Percentiles rank a stretch among this genome's conserved stretches.
Conservation (phyloP, 2,113 vertebrate genomes). For the Ictalurus furcatus region DNA sequence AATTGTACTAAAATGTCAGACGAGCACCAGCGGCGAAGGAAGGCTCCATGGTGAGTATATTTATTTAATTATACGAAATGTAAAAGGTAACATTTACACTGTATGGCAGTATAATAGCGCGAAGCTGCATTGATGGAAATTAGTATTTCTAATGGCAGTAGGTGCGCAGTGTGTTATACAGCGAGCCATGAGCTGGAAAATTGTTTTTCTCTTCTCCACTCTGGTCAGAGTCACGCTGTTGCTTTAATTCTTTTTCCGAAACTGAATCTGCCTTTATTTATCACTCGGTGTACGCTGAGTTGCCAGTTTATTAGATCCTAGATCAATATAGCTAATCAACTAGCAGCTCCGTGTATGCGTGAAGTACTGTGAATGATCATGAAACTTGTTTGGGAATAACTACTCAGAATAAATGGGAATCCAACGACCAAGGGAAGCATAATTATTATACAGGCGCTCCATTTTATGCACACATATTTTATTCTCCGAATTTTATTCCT, state of each 20-base stretch:
- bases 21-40: not conserved
- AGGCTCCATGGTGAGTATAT: not conserved
- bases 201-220: slow-evolving; percentile 7
- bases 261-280: slow-evolving; percentile 19
- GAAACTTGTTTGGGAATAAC: not conserved
- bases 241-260: not conserved
- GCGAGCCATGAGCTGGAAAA: slow-evolving; percentile 20
- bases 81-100: not conserved
- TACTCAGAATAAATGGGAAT: not conserved
- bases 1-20: not conserved
- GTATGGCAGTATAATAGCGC: not conserved
- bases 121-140: slow-evolving; percentile 6
- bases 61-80: not conserved
- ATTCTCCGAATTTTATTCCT: not conserved
- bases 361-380: not conserved
- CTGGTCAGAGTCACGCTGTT: not conserved
- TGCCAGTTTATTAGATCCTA: slow-evolving; percentile 11
- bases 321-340: slow-evolving; percentile 27
- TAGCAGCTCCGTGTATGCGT: not conserved
- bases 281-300: not conserved
- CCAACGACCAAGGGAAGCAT: not conserved
- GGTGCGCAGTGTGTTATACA: not conserved
- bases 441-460: not conserved
- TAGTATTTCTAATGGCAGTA: slow-evolving; percentile 9
- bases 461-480: not conserved